Base-by-base conservation (phyloP, 2,888 invertebrate species). In the Xanthostigma xanthostigma region DNA sequence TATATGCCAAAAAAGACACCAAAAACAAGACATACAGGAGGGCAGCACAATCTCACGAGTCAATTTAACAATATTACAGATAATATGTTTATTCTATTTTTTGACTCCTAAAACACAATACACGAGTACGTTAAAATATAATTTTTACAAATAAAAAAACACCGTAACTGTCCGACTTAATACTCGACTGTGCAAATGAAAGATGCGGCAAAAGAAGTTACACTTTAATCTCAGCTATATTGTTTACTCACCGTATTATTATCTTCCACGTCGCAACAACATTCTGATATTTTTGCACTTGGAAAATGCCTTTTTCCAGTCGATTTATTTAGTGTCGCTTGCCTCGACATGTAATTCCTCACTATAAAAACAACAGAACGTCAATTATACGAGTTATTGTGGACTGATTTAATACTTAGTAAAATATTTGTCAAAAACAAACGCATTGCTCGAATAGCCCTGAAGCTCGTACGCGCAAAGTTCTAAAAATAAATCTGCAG, bases 321-420 rank as follows among this genome's bases (percentile, higher is more conserved):
- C n/a, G 27, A 36, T 42, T 47, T 40, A 36, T 47, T 27, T 10
- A 33, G 27, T 37, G 36, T 47, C 17, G 34, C 47, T 47, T 47
- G 47, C n/a, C 47, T 41, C 27, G 41, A 42, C 42, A 47, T 17
- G 42, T 47, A 47, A 41, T 47, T 47, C 42, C 36, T 47, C 11
- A 47, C 47, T 47, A n/a, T 35, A 46, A 46, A 27, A 3, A 46
- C 12, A 38, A 5, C 8, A 38, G 38, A 13, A 13, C 5, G 1
- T 38, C 38, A 33, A 13, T 27, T 11, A 17, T 17, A 17, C 17
- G 4, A 27, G 17, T 5, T 12, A 17, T 17, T 8, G 11, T 33
- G 9, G 17, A 43, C n/a, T 3, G 11, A 12, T 8, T 9, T 11
- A 27, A 27, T 6, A 27, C 27, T 27, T 6, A 27, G 3, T 27